Base-by-base conservation (phyloP, 2,113 vertebrate genomes). In the Stomatorhinus ivindoensis region DNA sequence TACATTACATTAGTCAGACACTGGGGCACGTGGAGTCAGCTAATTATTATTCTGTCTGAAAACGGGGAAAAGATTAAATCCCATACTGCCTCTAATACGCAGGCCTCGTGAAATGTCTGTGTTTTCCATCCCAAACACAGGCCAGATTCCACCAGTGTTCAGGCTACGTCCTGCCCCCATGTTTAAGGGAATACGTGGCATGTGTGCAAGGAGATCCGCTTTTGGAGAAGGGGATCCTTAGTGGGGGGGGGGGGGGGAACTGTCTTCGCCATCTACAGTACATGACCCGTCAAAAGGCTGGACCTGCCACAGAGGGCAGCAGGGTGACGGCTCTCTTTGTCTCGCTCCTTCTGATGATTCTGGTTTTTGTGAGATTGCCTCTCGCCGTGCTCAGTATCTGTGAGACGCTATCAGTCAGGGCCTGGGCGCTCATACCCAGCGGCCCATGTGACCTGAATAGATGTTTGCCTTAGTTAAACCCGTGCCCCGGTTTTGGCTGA, bases 1-100 rank as follows among this genome's bases (percentile, higher is more conserved):
- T 92, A 90, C 90, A 90, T 92, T 92, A 84, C 87, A 90, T 90
- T 92, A 91, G 89, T 53, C 91, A 91, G 89, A 91, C 80, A 76
- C 65, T 17, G 86, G 84, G 86, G 88, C 92, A 90, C 89, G 91
- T 91, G 92, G 90, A 92, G 89, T 89, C 88, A 89, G 73, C 90
- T 92, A 91, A 93, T 93, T 92, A 93, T 91, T 89, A 87, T 88
- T 91, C 73, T 90, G 87, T 84, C 86, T 90, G 84, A 48, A 90
- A 91, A 82, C 91, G 88, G 84, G 88, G 87, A 87, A 90, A 90
- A 85, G 87, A 89, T 90, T 82, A 53, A 84, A 55, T 86, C 42
- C 86, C 80, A n/a, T 90, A 92, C 87, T 90, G 31, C 87, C 21
- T 89, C 21, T 88, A 90, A 88, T 90, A 91, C 21, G 76, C 7